A percentile compares a stretch with the other conserved stretches of the same genome.
Evolutionary conservation across 2,797 vertebrate genomes (phyloP).

Genomic region (Acridotheres tristis): DNA sequence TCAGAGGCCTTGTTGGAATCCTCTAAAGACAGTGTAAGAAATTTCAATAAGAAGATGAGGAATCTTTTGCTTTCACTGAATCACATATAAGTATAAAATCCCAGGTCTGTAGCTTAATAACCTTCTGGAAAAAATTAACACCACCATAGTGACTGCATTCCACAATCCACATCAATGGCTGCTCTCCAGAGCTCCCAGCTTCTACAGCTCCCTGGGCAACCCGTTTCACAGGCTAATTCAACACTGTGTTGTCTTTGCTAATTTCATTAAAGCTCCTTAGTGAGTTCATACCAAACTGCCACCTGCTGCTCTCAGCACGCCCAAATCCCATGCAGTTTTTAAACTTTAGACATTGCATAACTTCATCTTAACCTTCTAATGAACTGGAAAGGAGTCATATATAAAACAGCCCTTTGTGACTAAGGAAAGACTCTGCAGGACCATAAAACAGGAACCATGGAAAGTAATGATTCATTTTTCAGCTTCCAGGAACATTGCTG

Average conservation of each 20-base stretch:
- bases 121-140: neutral
- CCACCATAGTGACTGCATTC: neutral
- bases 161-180: neutral
- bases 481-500: neutral
- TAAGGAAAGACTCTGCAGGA: neutral
- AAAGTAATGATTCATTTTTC: neutral
- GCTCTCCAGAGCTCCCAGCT: neutral
- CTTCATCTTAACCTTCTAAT: constrained; percentile 26
- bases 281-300: neutral
- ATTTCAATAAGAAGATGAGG: neutral
- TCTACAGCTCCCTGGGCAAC: neutral
- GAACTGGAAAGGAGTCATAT: constrained; percentile 13
- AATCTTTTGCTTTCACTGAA: neutral
- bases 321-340: neutral
- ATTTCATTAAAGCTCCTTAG: neutral
- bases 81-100: neutral
- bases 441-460: constrained; percentile 6
- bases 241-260: neutral
- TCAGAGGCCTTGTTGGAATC: neutral
- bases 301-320: neutral
- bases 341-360: neutral
- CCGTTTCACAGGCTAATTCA: neutral
- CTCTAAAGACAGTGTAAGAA: neutral
- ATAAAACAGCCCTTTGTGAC: neutral
- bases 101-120: neutral